phyloP scores from a whole-genome alignment of 2,113 vertebrate genomes.

The Panthera leo region DNA sequence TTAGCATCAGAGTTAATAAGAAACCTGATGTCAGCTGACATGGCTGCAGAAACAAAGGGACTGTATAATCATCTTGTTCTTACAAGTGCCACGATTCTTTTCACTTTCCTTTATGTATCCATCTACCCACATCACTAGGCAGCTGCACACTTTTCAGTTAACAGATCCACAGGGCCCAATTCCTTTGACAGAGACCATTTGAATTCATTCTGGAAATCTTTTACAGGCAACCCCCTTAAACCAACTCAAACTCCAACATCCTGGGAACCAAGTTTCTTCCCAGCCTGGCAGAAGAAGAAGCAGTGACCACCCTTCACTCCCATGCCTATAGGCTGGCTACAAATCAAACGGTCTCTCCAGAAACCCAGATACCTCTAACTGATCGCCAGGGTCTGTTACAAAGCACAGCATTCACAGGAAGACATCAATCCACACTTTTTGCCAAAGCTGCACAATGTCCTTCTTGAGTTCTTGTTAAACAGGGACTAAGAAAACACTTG shows the following conservation, averaged over 20 bases:
- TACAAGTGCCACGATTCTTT: conserved; percentile 47
- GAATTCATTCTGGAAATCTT: conserved; percentile 71
- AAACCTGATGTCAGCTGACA: conserved; percentile 42
- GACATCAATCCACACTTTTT: conserved; percentile 79
- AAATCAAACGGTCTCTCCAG: conserved; percentile 75
- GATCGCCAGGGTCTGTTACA: conserved; percentile 72
- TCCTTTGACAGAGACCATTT: conserved; percentile 67
- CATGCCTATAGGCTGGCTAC: conserved; percentile 69
- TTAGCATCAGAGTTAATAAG: conserved; percentile 49
- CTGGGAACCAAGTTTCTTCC: conserved; percentile 76
- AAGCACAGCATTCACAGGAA: conserved; percentile 82
- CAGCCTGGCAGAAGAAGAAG: conserved; percentile 67
- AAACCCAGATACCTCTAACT: conserved; percentile 80
- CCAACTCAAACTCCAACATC: conserved; percentile 68
- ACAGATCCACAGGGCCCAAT: conserved; percentile 62
- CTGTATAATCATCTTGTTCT: neutral
- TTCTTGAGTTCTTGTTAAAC: conserved; percentile 80
- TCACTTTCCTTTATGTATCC: conserved; percentile 13
- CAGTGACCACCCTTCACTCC: conserved; percentile 42
- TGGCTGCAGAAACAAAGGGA: neutral
- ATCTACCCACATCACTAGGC: conserved; percentile 61
- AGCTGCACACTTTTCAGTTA: conserved; percentile 30
- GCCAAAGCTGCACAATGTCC: conserved; percentile 80
- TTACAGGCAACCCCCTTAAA: conserved; percentile 55
- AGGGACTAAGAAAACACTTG: conserved; percentile 71